These are phyloP conservation scores for Gastrophysa polygoni DNA, from an alignment of 2,888 invertebrate species.

Conservation along the genomic window DNA sequence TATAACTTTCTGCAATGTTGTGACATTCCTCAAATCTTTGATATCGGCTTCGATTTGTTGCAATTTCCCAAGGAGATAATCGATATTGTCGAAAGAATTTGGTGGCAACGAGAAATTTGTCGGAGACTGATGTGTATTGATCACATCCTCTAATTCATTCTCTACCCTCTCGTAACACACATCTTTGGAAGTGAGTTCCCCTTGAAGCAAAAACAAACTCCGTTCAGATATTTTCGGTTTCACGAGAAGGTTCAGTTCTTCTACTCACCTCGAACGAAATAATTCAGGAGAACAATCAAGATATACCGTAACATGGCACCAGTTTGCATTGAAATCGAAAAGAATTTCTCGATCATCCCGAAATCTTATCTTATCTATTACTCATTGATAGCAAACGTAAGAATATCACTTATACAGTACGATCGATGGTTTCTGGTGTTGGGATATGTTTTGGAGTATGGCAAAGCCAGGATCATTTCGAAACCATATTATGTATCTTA, in stretches of 20 bases:
- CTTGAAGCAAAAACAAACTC: neutral
- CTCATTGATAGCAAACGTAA: too few relatives aligned
- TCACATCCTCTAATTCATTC: constrained; percentile 7
- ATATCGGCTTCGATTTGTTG: neutral
- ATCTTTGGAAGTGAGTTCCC: neutral
- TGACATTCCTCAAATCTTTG: neutral
- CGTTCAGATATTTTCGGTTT: neutral
- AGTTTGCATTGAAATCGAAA: neutral
- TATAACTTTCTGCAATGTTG: neutral
- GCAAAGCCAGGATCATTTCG: too few relatives aligned
- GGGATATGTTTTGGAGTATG: too few relatives aligned
- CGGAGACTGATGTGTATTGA: neutral
- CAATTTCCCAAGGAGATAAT: constrained; percentile 6
- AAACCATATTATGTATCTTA: too few relatives aligned
- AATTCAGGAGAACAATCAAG: neutral
- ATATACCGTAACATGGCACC: neutral
- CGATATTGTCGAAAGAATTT: constrained; percentile 6
- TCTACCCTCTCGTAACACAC: constrained; percentile 1
- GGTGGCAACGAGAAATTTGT: constrained; percentile 11
- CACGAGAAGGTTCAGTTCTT: neutral
- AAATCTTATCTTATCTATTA: constrained; percentile 3
- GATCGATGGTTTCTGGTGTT: too few relatives aligned
- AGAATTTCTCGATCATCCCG: too few relatives aligned
- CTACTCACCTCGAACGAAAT: neutral
- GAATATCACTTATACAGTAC: too few relatives aligned